Evolutionary conservation across 2,113 vertebrate genomes (phyloP).

Genomic region (Eulacestoma nigropectus): DNA sequence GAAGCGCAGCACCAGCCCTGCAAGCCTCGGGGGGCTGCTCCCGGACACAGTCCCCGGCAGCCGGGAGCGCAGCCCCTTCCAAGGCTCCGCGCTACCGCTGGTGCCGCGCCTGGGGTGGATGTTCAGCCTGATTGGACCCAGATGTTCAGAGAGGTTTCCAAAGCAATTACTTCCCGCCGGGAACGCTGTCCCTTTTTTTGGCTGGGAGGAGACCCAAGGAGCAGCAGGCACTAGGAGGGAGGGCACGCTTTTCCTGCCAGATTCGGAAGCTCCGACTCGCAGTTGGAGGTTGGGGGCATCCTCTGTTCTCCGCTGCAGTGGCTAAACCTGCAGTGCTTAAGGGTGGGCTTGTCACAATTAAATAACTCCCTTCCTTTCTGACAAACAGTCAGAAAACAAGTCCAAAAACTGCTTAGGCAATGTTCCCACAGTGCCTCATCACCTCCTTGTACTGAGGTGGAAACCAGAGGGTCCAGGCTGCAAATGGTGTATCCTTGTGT

Average conservation of each 20-base stretch:
- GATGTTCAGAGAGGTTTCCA: constrained; percentile 7
- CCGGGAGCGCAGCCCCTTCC: background rate
- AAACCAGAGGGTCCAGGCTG: background rate
- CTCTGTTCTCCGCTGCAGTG: background rate
- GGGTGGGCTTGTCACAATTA: background rate
- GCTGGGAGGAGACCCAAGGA: background rate
- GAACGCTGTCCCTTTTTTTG: background rate
- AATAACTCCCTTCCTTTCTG: background rate
- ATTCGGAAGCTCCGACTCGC: background rate
- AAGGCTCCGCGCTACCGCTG: background rate
- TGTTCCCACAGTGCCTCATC: background rate
- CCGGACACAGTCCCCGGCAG: background rate
- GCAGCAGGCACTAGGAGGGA: background rate
- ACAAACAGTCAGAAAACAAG: background rate
- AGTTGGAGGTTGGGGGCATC: background rate
- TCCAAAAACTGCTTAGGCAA: background rate
- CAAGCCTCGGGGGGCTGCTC: background rate
- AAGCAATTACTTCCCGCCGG: background rate
- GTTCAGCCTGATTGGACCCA: background rate
- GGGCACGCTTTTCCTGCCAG: background rate
- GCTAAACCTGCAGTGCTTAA: background rate
- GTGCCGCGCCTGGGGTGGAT: background rate
- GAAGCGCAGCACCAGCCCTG: background rate
- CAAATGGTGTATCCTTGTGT: background rate
- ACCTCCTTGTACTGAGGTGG: background rate